Conservation (phyloP, 2,888 invertebrate species). For the Mesorhabditis spiculigera region DNA sequence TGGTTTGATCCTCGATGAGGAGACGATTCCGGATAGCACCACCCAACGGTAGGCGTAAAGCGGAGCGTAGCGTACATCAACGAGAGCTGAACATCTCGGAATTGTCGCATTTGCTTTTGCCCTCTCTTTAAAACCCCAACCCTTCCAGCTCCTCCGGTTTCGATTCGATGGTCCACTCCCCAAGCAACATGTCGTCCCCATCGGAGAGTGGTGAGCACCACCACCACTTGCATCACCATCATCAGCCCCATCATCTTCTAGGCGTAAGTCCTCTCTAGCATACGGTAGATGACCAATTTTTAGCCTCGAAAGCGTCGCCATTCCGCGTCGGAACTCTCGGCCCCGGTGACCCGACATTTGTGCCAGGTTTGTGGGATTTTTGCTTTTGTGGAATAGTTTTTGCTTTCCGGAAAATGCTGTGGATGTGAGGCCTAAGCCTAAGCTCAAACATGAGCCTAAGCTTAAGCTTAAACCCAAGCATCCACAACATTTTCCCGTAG, state of each 20-base stretch:
- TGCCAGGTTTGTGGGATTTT: neutral
- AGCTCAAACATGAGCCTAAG: no score
- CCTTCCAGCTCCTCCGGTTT: neutral
- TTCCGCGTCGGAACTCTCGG: neutral
- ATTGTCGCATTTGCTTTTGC: no score
- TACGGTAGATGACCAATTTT: neutral
- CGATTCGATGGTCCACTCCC: constrained; percentile 5
- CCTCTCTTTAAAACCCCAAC: no score
- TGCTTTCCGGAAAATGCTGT: neutral
- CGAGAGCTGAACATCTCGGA: no score
- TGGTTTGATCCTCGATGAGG: neutral
- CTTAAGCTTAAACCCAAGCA: no score
- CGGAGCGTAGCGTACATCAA: no score
- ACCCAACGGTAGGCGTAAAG: neutral
- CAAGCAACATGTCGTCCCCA: neutral
- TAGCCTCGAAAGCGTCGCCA: neutral
- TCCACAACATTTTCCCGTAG: no score
- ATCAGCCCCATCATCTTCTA: no score
- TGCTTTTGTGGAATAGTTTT: neutral
- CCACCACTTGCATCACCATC: neutral
- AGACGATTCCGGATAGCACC: constrained; percentile 5
- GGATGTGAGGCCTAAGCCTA: no score
- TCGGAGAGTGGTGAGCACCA: neutral
- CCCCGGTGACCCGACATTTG: neutral
- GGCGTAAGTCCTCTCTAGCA: neutral